Conservation (phyloP, 2,888 invertebrate genomes). For the Drosophila nr. medialis region DNA sequence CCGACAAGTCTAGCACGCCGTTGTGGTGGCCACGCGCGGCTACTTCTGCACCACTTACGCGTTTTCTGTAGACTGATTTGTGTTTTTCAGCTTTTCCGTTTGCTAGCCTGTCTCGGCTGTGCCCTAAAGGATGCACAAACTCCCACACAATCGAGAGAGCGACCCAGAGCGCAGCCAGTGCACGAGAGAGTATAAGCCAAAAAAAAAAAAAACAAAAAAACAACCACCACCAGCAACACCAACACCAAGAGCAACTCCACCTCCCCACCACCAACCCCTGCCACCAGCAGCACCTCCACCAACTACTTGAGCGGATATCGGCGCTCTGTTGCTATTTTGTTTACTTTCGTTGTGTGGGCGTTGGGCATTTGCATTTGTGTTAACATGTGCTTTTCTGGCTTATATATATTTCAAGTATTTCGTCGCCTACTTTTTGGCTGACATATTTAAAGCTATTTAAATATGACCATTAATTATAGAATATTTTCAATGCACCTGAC, state of each 20-base stretch:
- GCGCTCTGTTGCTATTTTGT: slow-evolving; percentile 79
- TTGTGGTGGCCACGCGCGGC: slow-evolving; percentile 85
- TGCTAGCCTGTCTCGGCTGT: slow-evolving; percentile 59
- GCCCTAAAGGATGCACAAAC: slow-evolving; percentile 67
- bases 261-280: slow-evolving; percentile 8
- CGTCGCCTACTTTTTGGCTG: slow-evolving; percentile 5
- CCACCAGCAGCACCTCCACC: slow-evolving; percentile 21
- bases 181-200: slow-evolving; percentile 41
- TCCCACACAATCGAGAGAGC: slow-evolving; percentile 44
- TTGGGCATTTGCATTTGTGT: slow-evolving; percentile 31
- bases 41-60: slow-evolving; percentile 85
- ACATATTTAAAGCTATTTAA: neutral
- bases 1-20: slow-evolving; percentile 85
- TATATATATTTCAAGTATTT: neutral
- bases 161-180: slow-evolving; percentile 39
- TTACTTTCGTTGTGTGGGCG: slow-evolving; percentile 69
- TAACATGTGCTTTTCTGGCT: neutral
- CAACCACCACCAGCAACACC: slow-evolving; percentile 24
- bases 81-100: slow-evolving; percentile 79
- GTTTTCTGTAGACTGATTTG: slow-evolving; percentile 85
- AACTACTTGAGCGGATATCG: slow-evolving; percentile 29
- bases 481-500: slow-evolving; percentile 9
- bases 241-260: slow-evolving; percentile 36
- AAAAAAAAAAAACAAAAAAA: slow-evolving; percentile 40
- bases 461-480: neutral